Evolutionary conservation across 2,888 invertebrate genomes (phyloP).

Genomic region (Linnaemya tessellans): DNA sequence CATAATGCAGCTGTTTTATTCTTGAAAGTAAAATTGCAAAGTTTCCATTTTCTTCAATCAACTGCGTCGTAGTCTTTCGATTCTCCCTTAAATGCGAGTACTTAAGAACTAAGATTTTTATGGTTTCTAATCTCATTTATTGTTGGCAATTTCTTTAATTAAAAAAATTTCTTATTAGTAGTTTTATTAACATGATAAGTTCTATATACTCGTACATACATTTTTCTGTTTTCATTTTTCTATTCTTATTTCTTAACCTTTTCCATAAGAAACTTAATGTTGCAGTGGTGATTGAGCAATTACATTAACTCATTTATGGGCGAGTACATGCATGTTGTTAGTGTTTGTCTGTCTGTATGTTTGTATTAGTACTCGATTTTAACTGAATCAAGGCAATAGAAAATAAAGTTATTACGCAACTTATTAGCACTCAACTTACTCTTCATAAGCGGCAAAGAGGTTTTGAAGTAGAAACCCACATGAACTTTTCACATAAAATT

Average conservation of each 20-base stretch:
- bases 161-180: constrained; percentile 53
- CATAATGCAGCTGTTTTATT: constrained; percentile 34
- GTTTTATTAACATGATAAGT: constrained; percentile 17
- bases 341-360: background rate
- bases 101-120: constrained; percentile 18
- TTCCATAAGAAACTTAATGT: constrained; percentile 1
- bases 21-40: constrained; percentile 28
- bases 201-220: background rate
- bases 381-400: constrained; percentile 50
- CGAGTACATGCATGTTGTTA: background rate
- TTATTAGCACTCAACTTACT: constrained; percentile 59
- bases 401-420: constrained; percentile 68
- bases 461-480: background rate
- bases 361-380: background rate
- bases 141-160: constrained; percentile 41
- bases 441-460: constrained; percentile 13
- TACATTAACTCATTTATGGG: background rate
- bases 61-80: background rate
- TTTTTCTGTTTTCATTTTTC: constrained; percentile 35
- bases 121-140: constrained; percentile 51
- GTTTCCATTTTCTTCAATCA: constrained; percentile 12
- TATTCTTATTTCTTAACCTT: no score
- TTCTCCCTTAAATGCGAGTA: background rate
- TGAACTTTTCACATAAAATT: background rate
- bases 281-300: constrained; percentile 2